Base-by-base conservation (phyloP, 2,113 vertebrate genomes). In the Elgaria multicarinata region DNA sequence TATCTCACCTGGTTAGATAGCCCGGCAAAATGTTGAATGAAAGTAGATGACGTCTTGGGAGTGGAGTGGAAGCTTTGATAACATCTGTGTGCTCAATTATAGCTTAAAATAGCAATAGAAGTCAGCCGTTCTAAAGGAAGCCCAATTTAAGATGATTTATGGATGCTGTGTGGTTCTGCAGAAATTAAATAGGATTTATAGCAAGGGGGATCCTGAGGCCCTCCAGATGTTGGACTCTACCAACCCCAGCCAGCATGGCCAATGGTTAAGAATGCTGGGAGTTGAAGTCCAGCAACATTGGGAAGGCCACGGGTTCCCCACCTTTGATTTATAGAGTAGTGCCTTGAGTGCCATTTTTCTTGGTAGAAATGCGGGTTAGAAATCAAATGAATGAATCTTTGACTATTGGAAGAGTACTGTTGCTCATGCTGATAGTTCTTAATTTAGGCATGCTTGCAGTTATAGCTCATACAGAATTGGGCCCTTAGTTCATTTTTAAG, bases 401-500 rank as follows among this genome's bases (percentile, higher is more conserved):
- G 76, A 13, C 20, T 67, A 16, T 69, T 26, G 39, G 64, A 69
- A 50, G 44, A 39, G 4, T 53, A 31, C 3, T 62, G 20, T 42
- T 36, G 74, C 6, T n/a, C 16, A 13, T 58, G 9, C 20, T 39
- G 18, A n/a, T 18, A 36, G 36, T 33, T 58, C 6, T 62, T 80
- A 33, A 6, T n/a, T 80, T 20, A 62, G 58, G 58, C 18, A 22
- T 20, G 58, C 58, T 22, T 62, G 58, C 58, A 62, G 20, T 62
- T 62, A 62, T 22, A 62, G 16, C 18, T 62, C 18, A 20, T 81
- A 62, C 12, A 39, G 7, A 22, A 10, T 9, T 36, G 79, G 3
- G 39, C 24, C 75, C 42, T 76, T 88, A 93, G 83, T 94, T 93
- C 62, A 80, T 39, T 92, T 93, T 92, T 92, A 90, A 86, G 90